phyloP scores from a whole-genome alignment of 37 sponge, comb jelly and placozoan species.

The Chondrosia reniformis region DNA sequence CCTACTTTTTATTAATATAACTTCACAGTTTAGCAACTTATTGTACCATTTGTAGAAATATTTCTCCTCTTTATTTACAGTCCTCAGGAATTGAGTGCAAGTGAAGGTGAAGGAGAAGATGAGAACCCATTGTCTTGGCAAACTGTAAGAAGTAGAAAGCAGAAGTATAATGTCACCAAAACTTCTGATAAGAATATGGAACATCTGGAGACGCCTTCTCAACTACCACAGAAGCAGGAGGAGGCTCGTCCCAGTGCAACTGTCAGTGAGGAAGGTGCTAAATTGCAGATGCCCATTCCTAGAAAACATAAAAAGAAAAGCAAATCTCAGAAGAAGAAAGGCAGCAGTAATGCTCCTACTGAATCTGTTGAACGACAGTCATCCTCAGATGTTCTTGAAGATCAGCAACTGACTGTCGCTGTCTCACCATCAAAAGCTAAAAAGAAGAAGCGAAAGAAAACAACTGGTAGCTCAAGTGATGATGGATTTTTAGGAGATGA shows the following conservation, averaged over 20 bases:
- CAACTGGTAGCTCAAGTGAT: not conserved
- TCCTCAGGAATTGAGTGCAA: not conserved
- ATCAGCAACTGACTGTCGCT: too few relatives aligned
- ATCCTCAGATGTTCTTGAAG: too few relatives aligned
- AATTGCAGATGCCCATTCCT: conserved; percentile 10
- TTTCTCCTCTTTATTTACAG: not conserved
- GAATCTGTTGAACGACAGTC: too few relatives aligned
- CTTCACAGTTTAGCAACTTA: too few relatives aligned
- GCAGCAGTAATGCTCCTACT: not conserved
- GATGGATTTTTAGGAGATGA: not conserved
- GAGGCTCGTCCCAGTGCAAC: not conserved
- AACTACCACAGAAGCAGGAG: not conserved
- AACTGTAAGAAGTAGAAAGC: conserved; percentile 7
- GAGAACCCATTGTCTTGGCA: not conserved
- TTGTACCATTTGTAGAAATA: too few relatives aligned
- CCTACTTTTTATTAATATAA: too few relatives aligned
- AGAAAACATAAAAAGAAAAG: conserved; percentile 16
- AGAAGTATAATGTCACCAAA: too few relatives aligned
- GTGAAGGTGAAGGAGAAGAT: not conserved
- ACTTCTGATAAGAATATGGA: not conserved
- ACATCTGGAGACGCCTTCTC: not conserved
- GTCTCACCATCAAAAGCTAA: too few relatives aligned
- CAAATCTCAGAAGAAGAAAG: conserved; percentile 1
- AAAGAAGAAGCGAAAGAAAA: not conserved
- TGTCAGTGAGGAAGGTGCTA: not conserved